Evolutionary conservation across 2,888 invertebrate species (phyloP).

Genomic region (Tetragonula carbonaria): DNA sequence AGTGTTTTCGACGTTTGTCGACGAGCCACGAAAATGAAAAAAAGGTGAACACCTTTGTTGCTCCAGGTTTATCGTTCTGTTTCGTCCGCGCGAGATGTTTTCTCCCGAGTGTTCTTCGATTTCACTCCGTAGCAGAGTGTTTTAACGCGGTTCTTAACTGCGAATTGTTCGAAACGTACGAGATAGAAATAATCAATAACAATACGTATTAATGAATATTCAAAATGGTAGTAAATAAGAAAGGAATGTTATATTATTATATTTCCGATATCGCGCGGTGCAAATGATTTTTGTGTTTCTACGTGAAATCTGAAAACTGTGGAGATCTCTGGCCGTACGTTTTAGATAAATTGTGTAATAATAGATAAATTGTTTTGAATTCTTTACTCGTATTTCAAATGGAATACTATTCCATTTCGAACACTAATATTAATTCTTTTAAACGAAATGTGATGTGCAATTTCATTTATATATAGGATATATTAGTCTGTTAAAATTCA

Average conservation of each 20-base stretch:
- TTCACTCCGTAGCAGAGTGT: background rate
- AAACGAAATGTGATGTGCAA: too few species aligned
- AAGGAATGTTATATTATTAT: background rate
- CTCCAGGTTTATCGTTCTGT: background rate
- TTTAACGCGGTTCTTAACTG: background rate
- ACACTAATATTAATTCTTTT: too few species aligned
- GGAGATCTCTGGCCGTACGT: background rate
- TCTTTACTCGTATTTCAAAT: too few species aligned
- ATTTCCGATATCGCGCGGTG: background rate
- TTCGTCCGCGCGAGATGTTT: background rate
- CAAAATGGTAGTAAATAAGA: background rate
- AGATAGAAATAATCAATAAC: too few species aligned
- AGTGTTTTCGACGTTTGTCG: slow-evolving; percentile 32
- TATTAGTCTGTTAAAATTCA: too few species aligned
- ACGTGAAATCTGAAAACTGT: background rate
- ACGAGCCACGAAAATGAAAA: slow-evolving; percentile 3
- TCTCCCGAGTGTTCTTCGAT: background rate
- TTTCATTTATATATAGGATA: too few species aligned
- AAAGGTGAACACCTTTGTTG: background rate
- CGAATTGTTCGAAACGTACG: too few species aligned
- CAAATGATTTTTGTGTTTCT: background rate
- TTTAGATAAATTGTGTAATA: too few species aligned
- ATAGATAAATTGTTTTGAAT: too few species aligned
- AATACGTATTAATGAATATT: background rate
- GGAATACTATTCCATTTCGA: too few species aligned